Conservation (phyloP, 1,140 invertebrate genomes). For the Drosophila littoralis region DNA sequence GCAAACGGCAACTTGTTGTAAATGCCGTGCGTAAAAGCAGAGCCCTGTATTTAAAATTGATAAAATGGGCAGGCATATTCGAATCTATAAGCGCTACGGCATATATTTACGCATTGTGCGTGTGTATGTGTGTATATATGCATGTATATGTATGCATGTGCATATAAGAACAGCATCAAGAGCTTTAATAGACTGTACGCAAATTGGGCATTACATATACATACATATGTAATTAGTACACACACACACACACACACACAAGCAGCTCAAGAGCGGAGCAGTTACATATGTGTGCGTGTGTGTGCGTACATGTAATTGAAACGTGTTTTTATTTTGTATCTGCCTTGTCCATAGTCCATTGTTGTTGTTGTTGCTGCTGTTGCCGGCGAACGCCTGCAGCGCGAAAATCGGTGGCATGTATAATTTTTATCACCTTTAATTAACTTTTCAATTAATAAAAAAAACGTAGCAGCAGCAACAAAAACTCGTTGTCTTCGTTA, state of each 20-base stretch:
- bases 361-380: conserved; percentile 39
- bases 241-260: neutral
- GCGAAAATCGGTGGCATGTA: conserved; percentile 84
- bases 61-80: conserved; percentile 28
- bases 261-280: conserved; percentile 9
- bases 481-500: conserved; percentile 29
- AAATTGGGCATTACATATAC: conserved; percentile 10
- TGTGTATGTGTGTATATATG: conserved; percentile 3
- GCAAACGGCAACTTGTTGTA: conserved; percentile 62
- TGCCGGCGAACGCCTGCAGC: conserved; percentile 74
- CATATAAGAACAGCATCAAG: conserved; percentile 5
- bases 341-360: conserved; percentile 7
- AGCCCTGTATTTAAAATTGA: conserved; percentile 44
- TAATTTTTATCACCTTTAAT: conserved; percentile 84
- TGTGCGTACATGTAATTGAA: conserved; percentile 73
- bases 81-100: conserved; percentile 21
- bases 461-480: conserved; percentile 45
- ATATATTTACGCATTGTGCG: conserved; percentile 3
- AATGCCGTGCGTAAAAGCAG: conserved; percentile 54
- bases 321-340: conserved; percentile 62
- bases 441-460: conserved; percentile 84
- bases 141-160: neutral
- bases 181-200: conserved; percentile 5
- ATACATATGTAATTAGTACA: conserved; percentile 3
- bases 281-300: conserved; percentile 31